These are phyloP conservation scores for Drosophila eugracilis DNA, from an alignment of 1,140 invertebrate genomes.

Conservation along the genomic window DNA sequence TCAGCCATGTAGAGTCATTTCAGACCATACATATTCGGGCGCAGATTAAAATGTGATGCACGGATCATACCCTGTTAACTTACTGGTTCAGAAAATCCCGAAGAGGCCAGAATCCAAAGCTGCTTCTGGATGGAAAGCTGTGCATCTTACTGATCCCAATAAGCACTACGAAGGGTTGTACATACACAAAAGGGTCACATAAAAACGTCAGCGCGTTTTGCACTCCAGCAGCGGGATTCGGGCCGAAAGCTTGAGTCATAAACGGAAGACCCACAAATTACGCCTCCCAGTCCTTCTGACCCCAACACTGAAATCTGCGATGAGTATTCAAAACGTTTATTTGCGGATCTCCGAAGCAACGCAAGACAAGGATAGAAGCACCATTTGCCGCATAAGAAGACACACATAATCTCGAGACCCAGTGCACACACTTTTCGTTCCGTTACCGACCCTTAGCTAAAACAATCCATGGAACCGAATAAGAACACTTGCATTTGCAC, in stretches of 20 bases:
- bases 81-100: slow-evolving; percentile 9
- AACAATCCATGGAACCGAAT: not conserved
- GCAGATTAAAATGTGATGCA: slow-evolving; percentile 3
- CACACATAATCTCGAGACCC: slow-evolving; percentile 7
- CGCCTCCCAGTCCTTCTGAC: not conserved
- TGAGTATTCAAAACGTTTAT: no score
- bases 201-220: no score
- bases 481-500: not conserved
- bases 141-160: not conserved
- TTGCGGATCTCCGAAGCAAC: no score
- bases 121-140: not conserved
- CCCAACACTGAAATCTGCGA: no score
- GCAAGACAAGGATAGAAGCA: slow-evolving; percentile 9
- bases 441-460: slow-evolving; percentile 4
- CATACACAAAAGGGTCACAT: not conserved
- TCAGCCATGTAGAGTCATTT: not conserved
- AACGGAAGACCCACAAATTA: not conserved
- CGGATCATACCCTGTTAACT: not conserved
- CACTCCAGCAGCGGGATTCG: not conserved
- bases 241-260: not conserved
- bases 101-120: not conserved
- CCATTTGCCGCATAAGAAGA: slow-evolving; percentile 12
- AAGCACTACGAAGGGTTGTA: not conserved
- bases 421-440: slow-evolving; percentile 12
- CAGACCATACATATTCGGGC: slow-evolving; percentile 8